Evolutionary conservation across 1,140 invertebrate genomes (phyloP), one percentile per base, ranked within the genome.

Genomic region (Lerema accius): DNA sequence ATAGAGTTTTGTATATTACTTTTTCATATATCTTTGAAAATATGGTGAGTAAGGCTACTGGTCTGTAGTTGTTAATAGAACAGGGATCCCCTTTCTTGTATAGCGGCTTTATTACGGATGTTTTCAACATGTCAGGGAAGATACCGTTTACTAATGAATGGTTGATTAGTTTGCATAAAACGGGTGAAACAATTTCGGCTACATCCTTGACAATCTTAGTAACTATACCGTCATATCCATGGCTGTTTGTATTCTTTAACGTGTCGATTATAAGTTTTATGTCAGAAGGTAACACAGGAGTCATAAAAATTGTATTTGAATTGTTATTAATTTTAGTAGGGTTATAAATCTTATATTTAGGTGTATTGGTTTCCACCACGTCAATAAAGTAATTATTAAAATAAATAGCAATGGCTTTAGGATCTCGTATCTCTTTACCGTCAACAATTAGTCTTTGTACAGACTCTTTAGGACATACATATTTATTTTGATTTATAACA

Each of bases 361-460:
- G n/a, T n/a, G n/a, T 23, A 7, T 46, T 17, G 4, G 17, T 46
- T n/a, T 46, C n/a, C 3, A 17, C 16, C 11, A 19, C 4, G 17
- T 46, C 43, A 46, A 23, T 10, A 19, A 46, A 46, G 17, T 19
- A 46, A 23, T 46, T 19, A 46, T 46, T 46, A 46, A 46, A 46
- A 11, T 19, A 4, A n/a, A 3, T 17, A 23, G 19, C 43, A 4
- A 46, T 46, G 3, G 10, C 9, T 11, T 3, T 11, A 10, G 43
- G 17, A n/a, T 46, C n/a, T n/a, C 11, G n/a, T 23, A 46, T 19
- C 9, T n/a, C 15, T n/a, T 45, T n/a, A 3, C 43, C 43, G n/a
- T 19, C 17, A 19, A 45, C 11, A 19, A 17, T 23, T 19, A 45
- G 3, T n/a, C 19, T 17, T 9, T 6, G 15, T 10, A 45, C 19